Percentiles rank a stretch among this genome's conserved stretches.
Evolutionary conservation across 2,888 invertebrate species (phyloP).

Genomic region (Archips crataeganus): DNA sequence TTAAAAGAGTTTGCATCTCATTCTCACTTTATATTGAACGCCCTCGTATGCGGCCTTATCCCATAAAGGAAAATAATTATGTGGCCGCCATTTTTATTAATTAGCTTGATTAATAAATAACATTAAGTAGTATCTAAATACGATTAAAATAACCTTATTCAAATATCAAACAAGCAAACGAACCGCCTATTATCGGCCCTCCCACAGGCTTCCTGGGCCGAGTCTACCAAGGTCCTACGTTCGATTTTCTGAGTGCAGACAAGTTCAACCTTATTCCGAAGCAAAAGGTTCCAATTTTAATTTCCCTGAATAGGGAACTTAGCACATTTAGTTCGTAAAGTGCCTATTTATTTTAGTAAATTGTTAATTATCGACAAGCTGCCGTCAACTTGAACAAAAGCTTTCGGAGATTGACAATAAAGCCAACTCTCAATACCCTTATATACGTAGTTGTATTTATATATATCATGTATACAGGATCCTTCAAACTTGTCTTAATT

Average conservation of each 20-base stretch:
- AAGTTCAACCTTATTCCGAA: neutral
- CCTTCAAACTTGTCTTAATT: slow-evolving; percentile 15
- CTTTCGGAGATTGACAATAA: slow-evolving; percentile 10
- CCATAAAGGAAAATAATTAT: too few relatives aligned
- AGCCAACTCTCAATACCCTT: slow-evolving; percentile 11
- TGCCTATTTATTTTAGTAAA: slow-evolving; percentile 5
- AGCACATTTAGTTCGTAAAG: neutral
- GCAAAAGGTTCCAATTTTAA: neutral
- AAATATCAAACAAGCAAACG: slow-evolving; percentile 7
- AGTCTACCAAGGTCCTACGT: slow-evolving; percentile 2
- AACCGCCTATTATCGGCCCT: slow-evolving; percentile 4
- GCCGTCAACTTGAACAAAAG: slow-evolving; percentile 9
- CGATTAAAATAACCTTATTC: neutral
- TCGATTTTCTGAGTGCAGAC: neutral
- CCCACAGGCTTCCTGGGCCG: neutral
- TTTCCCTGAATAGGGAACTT: neutral
- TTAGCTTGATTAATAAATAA: neutral
- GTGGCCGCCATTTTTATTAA: too few relatives aligned
- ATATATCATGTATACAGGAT: slow-evolving; percentile 6
- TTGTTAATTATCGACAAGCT: slow-evolving; percentile 13
- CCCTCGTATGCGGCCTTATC: too few relatives aligned
- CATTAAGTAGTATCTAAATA: neutral
- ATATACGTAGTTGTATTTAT: neutral
- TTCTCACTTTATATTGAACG: too few relatives aligned
- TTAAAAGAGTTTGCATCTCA: too few relatives aligned